These are phyloP conservation scores for Etheostoma cragini DNA, from an alignment of 2,113 vertebrate genomes.

Conservation along the genomic window DNA sequence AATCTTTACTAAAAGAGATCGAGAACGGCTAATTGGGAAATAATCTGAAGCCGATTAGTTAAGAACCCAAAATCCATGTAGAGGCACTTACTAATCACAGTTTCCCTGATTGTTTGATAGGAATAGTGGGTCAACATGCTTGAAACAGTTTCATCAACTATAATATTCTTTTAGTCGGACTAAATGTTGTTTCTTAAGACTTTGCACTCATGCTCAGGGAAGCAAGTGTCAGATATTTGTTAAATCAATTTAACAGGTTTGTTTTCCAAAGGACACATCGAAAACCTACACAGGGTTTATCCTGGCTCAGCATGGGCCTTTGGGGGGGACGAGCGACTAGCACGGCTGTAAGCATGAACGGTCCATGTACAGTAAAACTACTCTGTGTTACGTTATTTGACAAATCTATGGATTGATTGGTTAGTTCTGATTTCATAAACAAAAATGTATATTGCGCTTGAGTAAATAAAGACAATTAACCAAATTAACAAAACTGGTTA, in stretches of 20 bases:
- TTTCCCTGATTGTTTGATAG: slow-evolving; percentile 19
- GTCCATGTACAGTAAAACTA: too few relatives aligned
- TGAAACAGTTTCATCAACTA: not conserved
- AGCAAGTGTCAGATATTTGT: not conserved
- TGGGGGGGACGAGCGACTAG: too few relatives aligned
- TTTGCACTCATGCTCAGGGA: not conserved
- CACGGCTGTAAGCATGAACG: too few relatives aligned
- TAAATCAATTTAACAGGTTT: not conserved
- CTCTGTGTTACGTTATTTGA: too few relatives aligned
- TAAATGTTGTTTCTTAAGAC: not conserved
- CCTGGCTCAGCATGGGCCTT: too few relatives aligned
- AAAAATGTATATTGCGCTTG: too few relatives aligned
- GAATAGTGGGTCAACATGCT: not conserved
- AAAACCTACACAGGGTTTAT: not conserved
- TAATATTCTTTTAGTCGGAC: not conserved
- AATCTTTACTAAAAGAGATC: slow-evolving; percentile 42
- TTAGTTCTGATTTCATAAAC: too few relatives aligned
- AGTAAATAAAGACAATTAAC: too few relatives aligned
- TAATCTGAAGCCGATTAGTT: slow-evolving; percentile 47
- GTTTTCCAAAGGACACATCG: not conserved
- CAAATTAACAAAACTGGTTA: too few relatives aligned
- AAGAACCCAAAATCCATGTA: slow-evolving; percentile 42
- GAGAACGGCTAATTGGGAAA: slow-evolving; percentile 53
- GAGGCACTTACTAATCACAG: slow-evolving; percentile 36
- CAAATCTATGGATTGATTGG: too few relatives aligned